Evolutionary conservation across 2,113 vertebrate species (phyloP).

Genomic region (Sylvietta virens): DNA sequence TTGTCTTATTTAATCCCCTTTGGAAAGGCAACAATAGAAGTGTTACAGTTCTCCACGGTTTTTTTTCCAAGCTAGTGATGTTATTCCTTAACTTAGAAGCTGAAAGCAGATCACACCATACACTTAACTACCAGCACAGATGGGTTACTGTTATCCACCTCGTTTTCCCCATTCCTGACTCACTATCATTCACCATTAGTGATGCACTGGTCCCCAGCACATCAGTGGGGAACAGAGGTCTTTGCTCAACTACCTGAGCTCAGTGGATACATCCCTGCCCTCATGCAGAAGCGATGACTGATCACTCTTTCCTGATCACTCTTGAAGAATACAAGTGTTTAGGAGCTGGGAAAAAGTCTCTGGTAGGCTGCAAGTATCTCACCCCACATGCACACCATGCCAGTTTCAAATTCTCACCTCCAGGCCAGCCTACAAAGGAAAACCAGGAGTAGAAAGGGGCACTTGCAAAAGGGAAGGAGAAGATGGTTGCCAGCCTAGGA

Average conservation of each 20-base stretch:
- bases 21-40: conserved; percentile 46
- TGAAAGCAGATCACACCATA: neutral
- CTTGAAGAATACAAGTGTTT: fast-evolving
- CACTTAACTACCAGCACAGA: neutral
- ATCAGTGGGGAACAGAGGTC: neutral
- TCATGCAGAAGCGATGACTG: neutral
- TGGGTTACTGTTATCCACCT: neutral
- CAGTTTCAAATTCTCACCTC: neutral
- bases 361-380: neutral
- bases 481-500: fast-evolving
- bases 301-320: neutral
- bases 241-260: neutral
- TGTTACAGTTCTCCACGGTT: neutral
- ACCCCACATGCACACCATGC: fast-evolving
- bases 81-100: neutral
- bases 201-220: neutral
- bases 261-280: fast-evolving
- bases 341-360: neutral
- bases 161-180: neutral
- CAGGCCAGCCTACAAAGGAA: neutral
- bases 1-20: conserved; percentile 47
- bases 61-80: neutral
- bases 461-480: neutral
- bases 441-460: neutral
- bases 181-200: neutral